phyloP scores from a whole-genome alignment of 2,888 invertebrate genomes.

The Drosophila greeni region DNA sequence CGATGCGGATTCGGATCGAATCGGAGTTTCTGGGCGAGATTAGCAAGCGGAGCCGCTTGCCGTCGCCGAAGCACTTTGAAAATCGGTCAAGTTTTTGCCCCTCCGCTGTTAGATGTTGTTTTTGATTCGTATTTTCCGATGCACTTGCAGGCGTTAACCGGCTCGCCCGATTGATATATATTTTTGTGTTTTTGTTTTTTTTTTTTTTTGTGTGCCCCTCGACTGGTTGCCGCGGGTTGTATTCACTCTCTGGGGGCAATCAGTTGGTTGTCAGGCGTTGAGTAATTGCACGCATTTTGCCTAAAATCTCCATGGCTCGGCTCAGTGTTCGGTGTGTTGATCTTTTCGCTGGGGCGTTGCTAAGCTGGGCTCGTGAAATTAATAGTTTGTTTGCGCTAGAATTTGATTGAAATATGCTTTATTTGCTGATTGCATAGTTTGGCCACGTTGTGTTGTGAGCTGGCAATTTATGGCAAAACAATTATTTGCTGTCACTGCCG shows the following conservation, averaged over 20 bases:
- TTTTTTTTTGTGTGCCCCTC: slow-evolving; percentile 15
- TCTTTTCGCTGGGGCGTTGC: slow-evolving; percentile 26
- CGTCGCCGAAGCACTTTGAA: slow-evolving; percentile 57
- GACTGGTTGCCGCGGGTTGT: slow-evolving; percentile 37
- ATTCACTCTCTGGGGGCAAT: slow-evolving; percentile 37
- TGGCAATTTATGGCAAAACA: slow-evolving; percentile 37
- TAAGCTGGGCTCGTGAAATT: slow-evolving; percentile 31
- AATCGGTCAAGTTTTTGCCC: slow-evolving; percentile 67
- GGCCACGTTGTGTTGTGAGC: slow-evolving; percentile 15
- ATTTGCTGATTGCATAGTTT: slow-evolving; percentile 46
- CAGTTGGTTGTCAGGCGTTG: slow-evolving; percentile 56
- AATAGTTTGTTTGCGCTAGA: slow-evolving; percentile 53
- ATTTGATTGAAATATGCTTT: slow-evolving; percentile 50
- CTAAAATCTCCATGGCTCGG: slow-evolving; percentile 32
- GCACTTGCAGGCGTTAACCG: slow-evolving; percentile 64
- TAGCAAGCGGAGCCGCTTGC: slow-evolving; percentile 37
- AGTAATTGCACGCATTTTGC: slow-evolving; percentile 50
- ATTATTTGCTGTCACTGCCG: slow-evolving; percentile 57
- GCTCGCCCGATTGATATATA: slow-evolving; percentile 53
- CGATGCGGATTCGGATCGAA: slow-evolving; percentile 43
- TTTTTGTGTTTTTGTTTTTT: slow-evolving; percentile 26
- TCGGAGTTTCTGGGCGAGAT: slow-evolving; percentile 55
- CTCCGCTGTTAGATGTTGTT: slow-evolving; percentile 16
- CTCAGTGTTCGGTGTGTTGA: slow-evolving; percentile 31
- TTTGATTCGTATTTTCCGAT: slow-evolving; percentile 44